Base-by-base conservation (phyloP, 2,797 vertebrate species). In the Iguana delicatissima region DNA sequence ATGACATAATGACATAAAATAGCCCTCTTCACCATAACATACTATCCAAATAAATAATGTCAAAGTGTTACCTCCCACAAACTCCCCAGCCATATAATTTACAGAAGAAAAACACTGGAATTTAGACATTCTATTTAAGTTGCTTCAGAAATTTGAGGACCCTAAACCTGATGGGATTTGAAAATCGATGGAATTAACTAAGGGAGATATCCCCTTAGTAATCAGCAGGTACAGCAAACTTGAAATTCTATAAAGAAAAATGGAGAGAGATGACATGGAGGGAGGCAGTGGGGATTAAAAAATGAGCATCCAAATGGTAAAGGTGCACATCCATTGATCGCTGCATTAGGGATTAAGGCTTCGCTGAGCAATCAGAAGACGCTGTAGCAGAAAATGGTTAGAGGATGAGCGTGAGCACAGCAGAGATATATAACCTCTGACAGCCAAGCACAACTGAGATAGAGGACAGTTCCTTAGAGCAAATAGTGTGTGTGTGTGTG, bases 111-210 rank as follows among this genome's bases (percentile, higher is more conserved):
- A 97, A 96, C 96, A 95, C 91, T 91, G 90, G 95, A 95, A 97
- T 97, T 96, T 96, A 97, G 97, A 97, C 97, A 96, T 97, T 97
- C 96, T 96, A 96, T 96, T 97, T 97, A 79, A 97, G 96, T 96
- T 94, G 95, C 95, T 95, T 96, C 96, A 96, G 95, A 96, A 96
- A 97, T 96, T 96, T 96, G 96, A 97, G 96, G 96, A 96, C 95
- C 96, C 93, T 88, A 92, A 94, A 96, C 95, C 97, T 93, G 93
- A 92, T 93, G 96, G 97, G 97, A 97, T 96, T 97, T 96, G 94
- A 95, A 95, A 96, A 97, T 97, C 96, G 91, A 97, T 97, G 95
- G 96, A 96, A 97, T 97, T 97, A 97, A 97, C 97, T 97, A 97
- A 97, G 94, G 97, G 96, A 98, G 96, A 97, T 97, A 96, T 96